Conservation (phyloP, 2,888 invertebrate genomes). For the Microctonus brassicae region DNA sequence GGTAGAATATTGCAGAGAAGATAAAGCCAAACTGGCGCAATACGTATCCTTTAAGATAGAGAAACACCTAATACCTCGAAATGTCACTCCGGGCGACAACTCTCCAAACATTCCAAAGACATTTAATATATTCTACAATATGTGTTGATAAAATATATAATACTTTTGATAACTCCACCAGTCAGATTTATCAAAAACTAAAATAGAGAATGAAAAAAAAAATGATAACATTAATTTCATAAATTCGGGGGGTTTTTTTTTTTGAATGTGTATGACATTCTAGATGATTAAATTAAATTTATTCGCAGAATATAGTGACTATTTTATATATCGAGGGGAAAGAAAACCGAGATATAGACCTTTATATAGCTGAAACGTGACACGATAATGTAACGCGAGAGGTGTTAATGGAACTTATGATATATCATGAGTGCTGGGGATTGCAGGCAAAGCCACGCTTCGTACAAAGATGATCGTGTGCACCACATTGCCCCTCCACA, state of each 20-base stretch:
- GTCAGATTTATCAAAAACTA: too few species aligned
- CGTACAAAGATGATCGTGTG: constrained; percentile 28
- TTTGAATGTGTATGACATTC: too few species aligned
- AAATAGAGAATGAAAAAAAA: too few species aligned
- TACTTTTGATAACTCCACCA: not conserved
- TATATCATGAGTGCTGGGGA: constrained; percentile 51
- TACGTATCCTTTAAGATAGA: constrained; percentile 23
- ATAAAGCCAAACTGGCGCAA: constrained; percentile 48
- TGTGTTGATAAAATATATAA: not conserved
- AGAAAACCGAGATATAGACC: not conserved
- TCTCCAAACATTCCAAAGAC: constrained; percentile 51
- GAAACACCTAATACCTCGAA: not conserved
- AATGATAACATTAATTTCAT: too few species aligned
- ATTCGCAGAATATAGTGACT: constrained; percentile 46
- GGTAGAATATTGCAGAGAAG: constrained; percentile 52
- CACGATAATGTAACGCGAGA: constrained; percentile 56
- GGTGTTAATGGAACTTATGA: constrained; percentile 59
- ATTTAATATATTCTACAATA: constrained; percentile 51
- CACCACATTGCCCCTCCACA: not conserved
- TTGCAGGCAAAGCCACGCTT: constrained; percentile 20
- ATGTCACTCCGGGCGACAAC: not conserved
- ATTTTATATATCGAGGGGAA: constrained; percentile 50
- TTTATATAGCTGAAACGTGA: constrained; percentile 56
- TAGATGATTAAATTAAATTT: constrained; percentile 51
- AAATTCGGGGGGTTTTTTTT: too few species aligned